Percentiles rank a stretch among this genome's conserved stretches.
These are phyloP conservation scores for Cacoxenus indagator DNA, from an alignment of 2,888 invertebrate species.

Conservation along the genomic window DNA sequence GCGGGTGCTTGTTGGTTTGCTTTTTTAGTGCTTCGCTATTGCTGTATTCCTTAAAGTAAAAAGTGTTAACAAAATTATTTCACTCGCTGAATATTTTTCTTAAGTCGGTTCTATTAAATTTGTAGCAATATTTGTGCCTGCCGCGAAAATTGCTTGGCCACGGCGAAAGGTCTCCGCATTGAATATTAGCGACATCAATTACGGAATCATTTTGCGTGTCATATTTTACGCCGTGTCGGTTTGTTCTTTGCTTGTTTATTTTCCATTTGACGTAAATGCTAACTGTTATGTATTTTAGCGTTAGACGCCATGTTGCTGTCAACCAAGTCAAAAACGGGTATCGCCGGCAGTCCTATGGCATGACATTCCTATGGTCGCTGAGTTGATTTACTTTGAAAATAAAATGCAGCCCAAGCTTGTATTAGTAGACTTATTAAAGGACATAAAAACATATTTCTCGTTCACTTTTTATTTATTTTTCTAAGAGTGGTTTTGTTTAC, in stretches of 20 bases:
- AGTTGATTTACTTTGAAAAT: constrained; percentile 1
- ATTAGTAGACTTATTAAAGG: not conserved
- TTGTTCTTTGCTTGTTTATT: not conserved
- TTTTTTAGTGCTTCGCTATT: not conserved
- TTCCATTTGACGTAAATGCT: too few relatives aligned
- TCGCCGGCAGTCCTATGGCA: not conserved
- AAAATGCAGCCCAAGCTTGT: too few relatives aligned
- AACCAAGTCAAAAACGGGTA: not conserved
- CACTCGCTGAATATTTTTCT: not conserved
- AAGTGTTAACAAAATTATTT: not conserved
- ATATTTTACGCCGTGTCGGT: constrained; percentile 38
- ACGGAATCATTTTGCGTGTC: constrained; percentile 55
- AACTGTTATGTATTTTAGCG: not conserved
- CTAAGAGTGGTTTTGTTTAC: not conserved
- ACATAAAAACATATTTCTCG: not conserved
- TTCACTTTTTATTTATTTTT: too few relatives aligned
- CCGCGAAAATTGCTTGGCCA: not conserved
- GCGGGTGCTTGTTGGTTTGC: not conserved
- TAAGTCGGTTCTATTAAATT: not conserved
- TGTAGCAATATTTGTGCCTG: not conserved
- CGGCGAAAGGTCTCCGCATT: not conserved
- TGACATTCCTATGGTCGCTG: too few relatives aligned
- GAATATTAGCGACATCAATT: constrained; percentile 64
- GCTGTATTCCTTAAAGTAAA: not conserved
- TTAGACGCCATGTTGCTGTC: not conserved